These are phyloP conservation scores for Macrostomum lignano DNA, from an alignment of 1,140 invertebrate genomes.

Conservation along the genomic window DNA sequence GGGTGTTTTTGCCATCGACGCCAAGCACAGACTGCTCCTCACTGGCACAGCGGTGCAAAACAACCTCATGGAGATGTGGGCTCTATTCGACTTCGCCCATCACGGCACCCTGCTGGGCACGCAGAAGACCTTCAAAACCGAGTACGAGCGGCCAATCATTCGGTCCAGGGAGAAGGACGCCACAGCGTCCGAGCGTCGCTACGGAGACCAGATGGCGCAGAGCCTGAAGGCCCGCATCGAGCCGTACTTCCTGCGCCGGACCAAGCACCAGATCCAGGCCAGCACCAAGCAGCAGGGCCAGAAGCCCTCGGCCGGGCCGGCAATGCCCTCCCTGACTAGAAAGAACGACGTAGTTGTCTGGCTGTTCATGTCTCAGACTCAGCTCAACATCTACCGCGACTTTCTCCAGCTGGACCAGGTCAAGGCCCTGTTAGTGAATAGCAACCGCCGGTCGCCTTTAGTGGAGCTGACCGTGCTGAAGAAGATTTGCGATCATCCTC, in stretches of 20 bases:
- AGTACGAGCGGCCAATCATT: constrained; percentile 27
- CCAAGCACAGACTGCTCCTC: constrained; percentile 25
- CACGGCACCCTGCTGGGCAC: constrained; percentile 26
- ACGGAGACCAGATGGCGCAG: constrained; percentile 25
- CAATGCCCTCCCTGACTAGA: constrained; percentile 17
- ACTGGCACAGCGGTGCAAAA: constrained; percentile 31
- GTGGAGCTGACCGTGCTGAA: constrained; percentile 28
- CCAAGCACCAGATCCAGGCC: no score
- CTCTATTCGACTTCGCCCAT: constrained; percentile 28
- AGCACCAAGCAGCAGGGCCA: constrained; percentile 18
- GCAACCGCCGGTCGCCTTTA: constrained; percentile 17
- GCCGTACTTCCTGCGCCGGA: constrained; percentile 28
- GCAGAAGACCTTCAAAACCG: constrained; percentile 25
- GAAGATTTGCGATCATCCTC: constrained; percentile 31
- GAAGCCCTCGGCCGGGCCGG: constrained; percentile 8
- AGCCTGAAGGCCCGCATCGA: constrained; percentile 23
- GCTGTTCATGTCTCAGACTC: constrained; percentile 20
- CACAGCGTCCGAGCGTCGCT: constrained; percentile 16
- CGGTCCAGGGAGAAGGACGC: constrained; percentile 27
- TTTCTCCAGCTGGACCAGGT: constrained; percentile 25
- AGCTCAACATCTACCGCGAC: constrained; percentile 25
- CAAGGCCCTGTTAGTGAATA: constrained; percentile 11
- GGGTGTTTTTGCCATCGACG: constrained; percentile 21
- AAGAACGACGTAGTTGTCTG: constrained; percentile 31
- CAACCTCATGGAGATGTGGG: constrained; percentile 30